A percentile compares a stretch with the other conserved stretches of the same genome.
Evolutionary conservation across 2,888 invertebrate species (phyloP).

Genomic region (Endotricha flammealis): DNA sequence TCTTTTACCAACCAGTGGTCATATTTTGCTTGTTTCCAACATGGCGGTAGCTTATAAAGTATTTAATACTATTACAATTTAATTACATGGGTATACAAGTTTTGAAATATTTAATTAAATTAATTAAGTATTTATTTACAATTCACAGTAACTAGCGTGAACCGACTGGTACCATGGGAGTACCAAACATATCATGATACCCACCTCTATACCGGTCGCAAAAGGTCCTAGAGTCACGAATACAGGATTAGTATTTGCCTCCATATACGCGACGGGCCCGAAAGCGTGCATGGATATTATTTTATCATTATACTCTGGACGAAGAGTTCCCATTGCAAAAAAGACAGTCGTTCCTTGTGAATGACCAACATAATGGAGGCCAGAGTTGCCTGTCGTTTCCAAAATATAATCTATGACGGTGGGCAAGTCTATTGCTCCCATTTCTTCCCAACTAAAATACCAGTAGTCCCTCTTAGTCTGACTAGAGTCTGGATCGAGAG

Average conservation of each 20-base stretch:
- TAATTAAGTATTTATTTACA: not conserved
- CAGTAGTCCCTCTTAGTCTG: slow-evolving; percentile 65
- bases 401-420: slow-evolving; percentile 85
- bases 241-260: slow-evolving; percentile 62
- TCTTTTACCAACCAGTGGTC: too few relatives aligned
- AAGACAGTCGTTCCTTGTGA: slow-evolving; percentile 82
- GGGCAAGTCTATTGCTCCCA: slow-evolving; percentile 86
- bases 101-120: slow-evolving; percentile 8
- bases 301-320: slow-evolving; percentile 81
- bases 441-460: slow-evolving; percentile 88
- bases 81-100: too few relatives aligned
- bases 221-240: slow-evolving; percentile 53
- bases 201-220: slow-evolving; percentile 47
- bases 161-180: not conserved
- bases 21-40: too few relatives aligned
- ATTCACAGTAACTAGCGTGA: not conserved
- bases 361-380: slow-evolving; percentile 87
- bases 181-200: slow-evolving; percentile 3
- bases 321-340: slow-evolving; percentile 79
- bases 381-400: slow-evolving; percentile 67
- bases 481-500: slow-evolving; percentile 40
- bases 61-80: too few relatives aligned
- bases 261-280: slow-evolving; percentile 83
- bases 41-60: too few relatives aligned
- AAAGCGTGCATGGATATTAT: slow-evolving; percentile 81